phyloP scores from a whole-genome alignment of 2,888 invertebrate species.

The Drosophila diplacantha region DNA sequence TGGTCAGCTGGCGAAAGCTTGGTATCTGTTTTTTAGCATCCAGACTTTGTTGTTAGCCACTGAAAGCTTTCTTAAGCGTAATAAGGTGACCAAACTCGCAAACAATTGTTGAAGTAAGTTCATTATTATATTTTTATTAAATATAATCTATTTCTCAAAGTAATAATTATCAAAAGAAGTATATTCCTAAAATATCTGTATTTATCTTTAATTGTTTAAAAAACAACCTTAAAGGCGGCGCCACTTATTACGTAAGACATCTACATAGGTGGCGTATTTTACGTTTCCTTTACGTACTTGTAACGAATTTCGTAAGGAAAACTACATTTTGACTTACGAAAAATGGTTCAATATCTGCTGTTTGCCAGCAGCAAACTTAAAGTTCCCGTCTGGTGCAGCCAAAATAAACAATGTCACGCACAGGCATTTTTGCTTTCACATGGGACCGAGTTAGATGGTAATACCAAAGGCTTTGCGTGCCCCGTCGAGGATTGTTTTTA shows the following conservation, averaged over 20 bases:
- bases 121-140: too few relatives aligned
- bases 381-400: slow-evolving; percentile 1
- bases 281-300: slow-evolving; percentile 2
- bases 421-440: slow-evolving; percentile 20
- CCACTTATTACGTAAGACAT: not conserved
- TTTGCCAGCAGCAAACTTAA: not conserved
- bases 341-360: not conserved
- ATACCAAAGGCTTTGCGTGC: slow-evolving; percentile 51
- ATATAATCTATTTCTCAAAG: too few relatives aligned
- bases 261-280: slow-evolving; percentile 6
- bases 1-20: not conserved
- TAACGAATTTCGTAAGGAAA: not conserved
- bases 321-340: slow-evolving; percentile 3
- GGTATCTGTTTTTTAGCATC: not conserved
- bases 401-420: slow-evolving; percentile 30
- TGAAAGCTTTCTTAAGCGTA: not conserved
- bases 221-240: too few relatives aligned
- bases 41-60: not conserved
- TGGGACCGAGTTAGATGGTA: slow-evolving; percentile 21
- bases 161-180: too few relatives aligned
- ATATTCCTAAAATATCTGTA: not conserved
- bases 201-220: too few relatives aligned
- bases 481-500: slow-evolving; percentile 45
- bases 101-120: not conserved
- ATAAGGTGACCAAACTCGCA: not conserved